A percentile compares a stretch with the other conserved stretches of the same genome.
Conservation (phyloP, 2,113 vertebrate genomes). For the Channa argus region DNA sequence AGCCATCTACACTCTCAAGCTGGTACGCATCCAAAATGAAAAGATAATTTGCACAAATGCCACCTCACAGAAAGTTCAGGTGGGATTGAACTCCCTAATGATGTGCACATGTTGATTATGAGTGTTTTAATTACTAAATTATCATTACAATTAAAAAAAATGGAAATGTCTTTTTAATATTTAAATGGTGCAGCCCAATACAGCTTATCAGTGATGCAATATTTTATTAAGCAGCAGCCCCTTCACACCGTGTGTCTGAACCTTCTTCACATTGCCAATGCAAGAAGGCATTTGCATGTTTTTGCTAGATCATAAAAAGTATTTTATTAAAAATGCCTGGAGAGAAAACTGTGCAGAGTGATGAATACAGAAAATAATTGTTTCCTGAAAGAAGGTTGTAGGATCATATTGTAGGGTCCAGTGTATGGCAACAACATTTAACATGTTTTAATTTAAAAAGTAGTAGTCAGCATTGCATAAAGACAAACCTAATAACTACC, state of each 20-base stretch:
- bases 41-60: not conserved
- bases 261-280: constrained; percentile 2
- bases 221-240: constrained; percentile 15
- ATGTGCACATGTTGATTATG: not conserved
- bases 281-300: constrained; percentile 13
- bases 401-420: not conserved
- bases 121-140: constrained; percentile 14
- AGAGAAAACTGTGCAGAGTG: constrained; percentile 2
- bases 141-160: not conserved
- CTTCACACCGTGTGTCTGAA: not conserved
- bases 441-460: not conserved
- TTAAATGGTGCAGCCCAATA: constrained; percentile 11
- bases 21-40: not conserved
- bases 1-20: constrained; percentile 5
- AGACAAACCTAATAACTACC: not conserved
- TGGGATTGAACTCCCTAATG: not conserved
- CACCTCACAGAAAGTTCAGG: not conserved
- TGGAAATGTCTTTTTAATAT: constrained; percentile 17
- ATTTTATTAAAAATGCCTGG: constrained; percentile 19
- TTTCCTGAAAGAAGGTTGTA: not conserved
- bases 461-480: not conserved
- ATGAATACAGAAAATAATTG: constrained; percentile 9
- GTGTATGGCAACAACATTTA: not conserved
- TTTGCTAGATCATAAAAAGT: constrained; percentile 39
- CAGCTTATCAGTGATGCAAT: constrained; percentile 10